phyloP scores from a whole-genome alignment of 2,113 vertebrate genomes.

The Daphoenositta chrysoptera region DNA sequence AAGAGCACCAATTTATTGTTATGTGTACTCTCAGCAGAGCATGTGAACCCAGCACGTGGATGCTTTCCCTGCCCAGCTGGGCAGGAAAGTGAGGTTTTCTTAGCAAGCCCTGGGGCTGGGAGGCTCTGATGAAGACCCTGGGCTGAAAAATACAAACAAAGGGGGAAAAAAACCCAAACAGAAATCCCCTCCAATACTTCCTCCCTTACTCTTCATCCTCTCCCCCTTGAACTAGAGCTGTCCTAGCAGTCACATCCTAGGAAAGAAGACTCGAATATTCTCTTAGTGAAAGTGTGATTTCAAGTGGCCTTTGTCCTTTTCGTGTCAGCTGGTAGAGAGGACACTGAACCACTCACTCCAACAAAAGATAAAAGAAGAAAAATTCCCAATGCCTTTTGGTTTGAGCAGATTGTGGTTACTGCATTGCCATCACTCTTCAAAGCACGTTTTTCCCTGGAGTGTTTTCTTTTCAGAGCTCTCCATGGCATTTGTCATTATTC shows the following conservation, averaged over 20 bases:
- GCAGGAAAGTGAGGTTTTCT: background rate
- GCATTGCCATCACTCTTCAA: background rate
- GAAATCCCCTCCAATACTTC: background rate
- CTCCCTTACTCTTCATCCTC: background rate
- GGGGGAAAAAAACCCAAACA: background rate
- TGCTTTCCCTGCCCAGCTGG: background rate
- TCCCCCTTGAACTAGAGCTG: background rate
- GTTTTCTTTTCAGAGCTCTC: background rate
- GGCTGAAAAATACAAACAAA: background rate
- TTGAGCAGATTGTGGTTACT: background rate
- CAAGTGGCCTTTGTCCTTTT: background rate
- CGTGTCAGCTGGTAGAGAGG: background rate
- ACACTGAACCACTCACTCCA: background rate
- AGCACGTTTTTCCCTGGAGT: conserved; percentile 16
- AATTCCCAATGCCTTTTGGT: background rate
- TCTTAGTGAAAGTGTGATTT: background rate
- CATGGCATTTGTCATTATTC: background rate
- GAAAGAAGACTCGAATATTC: background rate
- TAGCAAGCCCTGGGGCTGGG: background rate
- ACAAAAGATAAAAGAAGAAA: background rate
- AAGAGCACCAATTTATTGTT: background rate
- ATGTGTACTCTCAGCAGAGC: background rate
- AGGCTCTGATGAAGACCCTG: background rate
- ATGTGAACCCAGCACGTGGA: background rate
- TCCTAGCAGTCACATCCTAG: background rate